Conservation (phyloP, 2,888 invertebrate species). For the Aelia acuminata region DNA sequence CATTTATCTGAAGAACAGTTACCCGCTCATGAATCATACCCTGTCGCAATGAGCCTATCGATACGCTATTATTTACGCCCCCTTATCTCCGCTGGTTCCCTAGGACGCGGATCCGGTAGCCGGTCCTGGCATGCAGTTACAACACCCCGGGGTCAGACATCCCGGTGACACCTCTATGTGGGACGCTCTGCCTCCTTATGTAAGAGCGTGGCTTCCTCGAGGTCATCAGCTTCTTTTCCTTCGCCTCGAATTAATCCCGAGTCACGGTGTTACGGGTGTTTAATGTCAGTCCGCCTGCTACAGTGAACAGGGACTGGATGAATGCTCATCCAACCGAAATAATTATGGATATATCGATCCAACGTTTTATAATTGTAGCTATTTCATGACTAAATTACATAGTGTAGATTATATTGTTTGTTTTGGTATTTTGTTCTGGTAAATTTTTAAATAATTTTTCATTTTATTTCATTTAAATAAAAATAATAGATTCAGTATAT, state of each 20-base stretch:
- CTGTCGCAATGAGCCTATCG: not conserved
- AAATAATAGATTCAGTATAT: too few species aligned
- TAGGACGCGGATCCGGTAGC: not conserved
- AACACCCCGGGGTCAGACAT: not conserved
- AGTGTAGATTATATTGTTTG: not conserved
- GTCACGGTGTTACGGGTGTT: constrained; percentile 22
- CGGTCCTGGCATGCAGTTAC: not conserved
- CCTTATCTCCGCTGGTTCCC: not conserved
- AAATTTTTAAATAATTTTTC: too few species aligned
- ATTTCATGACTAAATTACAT: not conserved
- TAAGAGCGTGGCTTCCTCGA: constrained; percentile 14
- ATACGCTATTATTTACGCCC: not conserved
- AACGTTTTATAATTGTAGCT: not conserved
- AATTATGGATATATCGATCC: not conserved
- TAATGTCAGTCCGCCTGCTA: not conserved
- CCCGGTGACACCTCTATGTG: constrained; percentile 1
- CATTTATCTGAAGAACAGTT: not conserved
- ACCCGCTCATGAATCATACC: not conserved
- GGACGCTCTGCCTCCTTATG: not conserved
- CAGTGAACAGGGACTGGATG: not conserved
- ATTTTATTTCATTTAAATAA: too few species aligned
- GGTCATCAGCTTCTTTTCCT: constrained; percentile 30
- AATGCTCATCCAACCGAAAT: not conserved
- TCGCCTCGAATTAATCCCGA: not conserved
- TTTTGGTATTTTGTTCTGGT: not conserved